Evolutionary conservation across 1,140 invertebrate species (phyloP).

Genomic region (Colletes latitarsis): DNA sequence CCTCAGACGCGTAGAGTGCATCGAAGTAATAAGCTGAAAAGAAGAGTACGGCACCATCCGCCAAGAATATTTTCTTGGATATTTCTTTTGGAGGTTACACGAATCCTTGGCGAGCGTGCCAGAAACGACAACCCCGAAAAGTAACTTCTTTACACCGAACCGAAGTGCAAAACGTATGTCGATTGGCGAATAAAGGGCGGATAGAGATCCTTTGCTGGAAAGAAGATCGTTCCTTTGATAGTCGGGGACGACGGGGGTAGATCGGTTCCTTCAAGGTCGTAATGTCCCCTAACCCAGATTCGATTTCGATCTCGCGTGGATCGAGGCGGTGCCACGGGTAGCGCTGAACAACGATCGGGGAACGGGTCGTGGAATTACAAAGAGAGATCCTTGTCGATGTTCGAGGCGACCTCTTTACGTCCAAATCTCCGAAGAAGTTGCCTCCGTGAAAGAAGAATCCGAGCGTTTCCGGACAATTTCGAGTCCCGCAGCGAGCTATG

Average conservation of each 20-base stretch:
- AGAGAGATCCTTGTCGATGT: conserved; percentile 51
- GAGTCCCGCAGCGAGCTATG: conserved; percentile 75
- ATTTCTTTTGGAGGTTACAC: not conserved
- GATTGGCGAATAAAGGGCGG: not conserved
- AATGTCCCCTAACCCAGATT: conserved; percentile 32
- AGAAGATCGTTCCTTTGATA: not conserved
- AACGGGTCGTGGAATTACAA: conserved; percentile 54
- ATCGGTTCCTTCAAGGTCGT: conserved; percentile 32
- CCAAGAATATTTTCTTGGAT: not conserved
- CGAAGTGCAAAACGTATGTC: conserved; percentile 1
- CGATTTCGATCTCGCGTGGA: conserved; percentile 50
- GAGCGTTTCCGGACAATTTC: conserved; percentile 77
- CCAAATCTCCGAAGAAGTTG: conserved; percentile 62
- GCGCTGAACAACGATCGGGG: conserved; percentile 23
- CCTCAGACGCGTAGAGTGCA: no score
- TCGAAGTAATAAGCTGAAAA: no score
- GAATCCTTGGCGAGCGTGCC: no score
- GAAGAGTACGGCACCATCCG: no score
- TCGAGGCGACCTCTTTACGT: conserved; percentile 48
- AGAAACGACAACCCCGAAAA: not conserved
- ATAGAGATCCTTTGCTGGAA: not conserved
- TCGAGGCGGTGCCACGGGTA: not conserved
- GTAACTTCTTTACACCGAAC: not conserved
- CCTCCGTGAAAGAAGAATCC: conserved; percentile 52
- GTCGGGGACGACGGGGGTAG: not conserved